Percentiles rank a stretch among this genome's conserved stretches.
Evolutionary conservation across 1,140 invertebrate genomes (phyloP).

Genomic region (Pseudomyrmex flavicornis): DNA sequence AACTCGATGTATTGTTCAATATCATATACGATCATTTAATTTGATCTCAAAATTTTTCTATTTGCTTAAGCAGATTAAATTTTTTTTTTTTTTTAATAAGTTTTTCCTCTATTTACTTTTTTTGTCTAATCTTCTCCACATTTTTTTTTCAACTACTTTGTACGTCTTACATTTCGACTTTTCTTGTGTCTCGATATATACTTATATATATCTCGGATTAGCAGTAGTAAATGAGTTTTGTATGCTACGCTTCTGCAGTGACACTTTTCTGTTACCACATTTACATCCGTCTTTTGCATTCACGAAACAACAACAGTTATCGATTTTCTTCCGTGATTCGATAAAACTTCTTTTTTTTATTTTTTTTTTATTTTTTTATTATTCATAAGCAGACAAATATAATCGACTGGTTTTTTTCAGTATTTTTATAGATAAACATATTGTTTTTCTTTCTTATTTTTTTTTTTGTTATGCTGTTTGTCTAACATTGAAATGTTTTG

Average conservation of each 20-base stretch:
- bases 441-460: conserved; percentile 8
- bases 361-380: no score
- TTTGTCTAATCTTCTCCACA: not conserved
- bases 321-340: not conserved
- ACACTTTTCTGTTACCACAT: conserved; percentile 11
- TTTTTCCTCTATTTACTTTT: no score
- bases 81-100: no score
- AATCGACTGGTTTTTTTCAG: not conserved
- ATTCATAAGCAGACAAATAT: not conserved
- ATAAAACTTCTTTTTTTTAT: conserved; percentile 28
- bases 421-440: conserved; percentile 34
- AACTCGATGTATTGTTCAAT: conserved; percentile 18
- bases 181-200: conserved; percentile 19
- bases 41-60: conserved; percentile 42
- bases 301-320: not conserved
- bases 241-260: conserved; percentile 43
- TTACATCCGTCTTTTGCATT: conserved; percentile 7
- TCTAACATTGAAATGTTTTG: conserved; percentile 77
- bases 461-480: conserved; percentile 44
- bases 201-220: not conserved
- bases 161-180: not conserved
- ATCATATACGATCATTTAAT: conserved; percentile 26
- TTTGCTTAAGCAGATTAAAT: conserved; percentile 15
- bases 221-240: conserved; percentile 37
- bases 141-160: no score